Conservation (phyloP, 2,113 vertebrate genomes). For the Reinhardtius hippoglossoides region DNA sequence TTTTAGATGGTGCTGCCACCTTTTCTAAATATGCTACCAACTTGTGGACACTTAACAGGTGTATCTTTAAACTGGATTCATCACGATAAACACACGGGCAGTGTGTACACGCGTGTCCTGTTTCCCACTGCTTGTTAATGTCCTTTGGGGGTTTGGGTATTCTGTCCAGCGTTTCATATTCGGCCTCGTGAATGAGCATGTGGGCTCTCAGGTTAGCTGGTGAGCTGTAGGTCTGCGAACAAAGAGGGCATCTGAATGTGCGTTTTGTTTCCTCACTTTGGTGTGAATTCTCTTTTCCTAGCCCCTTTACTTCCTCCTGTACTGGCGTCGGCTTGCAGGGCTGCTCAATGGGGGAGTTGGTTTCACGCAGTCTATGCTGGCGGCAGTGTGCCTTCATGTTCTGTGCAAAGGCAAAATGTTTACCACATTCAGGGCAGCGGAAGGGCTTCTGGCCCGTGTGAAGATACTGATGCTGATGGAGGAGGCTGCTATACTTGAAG, state of each 20-base stretch:
- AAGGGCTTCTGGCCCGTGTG: slow-evolving; percentile 87
- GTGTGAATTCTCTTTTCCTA: slow-evolving; percentile 73
- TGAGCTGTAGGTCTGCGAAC: slow-evolving; percentile 67
- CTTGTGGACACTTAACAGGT: slow-evolving; percentile 74
- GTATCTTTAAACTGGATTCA: slow-evolving; percentile 72
- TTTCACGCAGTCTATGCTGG: slow-evolving; percentile 73
- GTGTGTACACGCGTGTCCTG: slow-evolving; percentile 72
- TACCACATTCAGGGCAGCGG: slow-evolving; percentile 78
- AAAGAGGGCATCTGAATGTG: slow-evolving; percentile 79
- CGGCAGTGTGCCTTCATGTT: slow-evolving; percentile 85
- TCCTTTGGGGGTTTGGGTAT: slow-evolving; percentile 35
- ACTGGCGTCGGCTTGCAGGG: slow-evolving; percentile 44
- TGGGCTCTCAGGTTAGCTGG: slow-evolving; percentile 79
- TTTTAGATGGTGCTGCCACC: slow-evolving; percentile 17
- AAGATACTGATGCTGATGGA: slow-evolving; percentile 88
- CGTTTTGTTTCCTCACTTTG: slow-evolving; percentile 59
- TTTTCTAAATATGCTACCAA: slow-evolving; percentile 54
- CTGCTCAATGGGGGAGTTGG: slow-evolving; percentile 31
- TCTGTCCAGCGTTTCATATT: slow-evolving; percentile 73
- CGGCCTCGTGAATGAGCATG: slow-evolving; percentile 81
- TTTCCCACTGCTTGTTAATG: slow-evolving; percentile 58
- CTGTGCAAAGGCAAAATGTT: slow-evolving; percentile 82
- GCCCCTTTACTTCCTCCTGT: slow-evolving; percentile 37
- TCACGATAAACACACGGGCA: slow-evolving; percentile 77
- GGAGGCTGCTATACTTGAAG: slow-evolving; percentile 88